Evolutionary conservation across 2,113 vertebrate genomes (phyloP), one percentile per base, ranked within the genome.

Genomic region (Symphodus melops): DNA sequence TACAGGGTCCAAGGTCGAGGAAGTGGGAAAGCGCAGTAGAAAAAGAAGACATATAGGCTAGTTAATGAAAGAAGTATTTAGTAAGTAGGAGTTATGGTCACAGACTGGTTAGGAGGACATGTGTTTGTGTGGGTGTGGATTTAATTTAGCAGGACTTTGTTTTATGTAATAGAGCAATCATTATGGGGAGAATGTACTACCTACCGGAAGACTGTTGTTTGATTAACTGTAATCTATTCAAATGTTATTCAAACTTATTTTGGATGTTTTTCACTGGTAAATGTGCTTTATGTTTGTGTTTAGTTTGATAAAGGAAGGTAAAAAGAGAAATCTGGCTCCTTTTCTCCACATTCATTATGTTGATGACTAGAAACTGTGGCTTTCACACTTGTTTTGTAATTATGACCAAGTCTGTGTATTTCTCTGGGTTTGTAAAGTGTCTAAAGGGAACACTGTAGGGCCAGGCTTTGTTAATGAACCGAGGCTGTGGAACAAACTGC

Each of bases 1-100:
- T 95, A 95, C 93, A 94, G 92, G 90, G 93, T 94, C 94, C 95
- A 84, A 92, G 92, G 91, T 91, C 86, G 90, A 91, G 91, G 86
- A 93, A 88, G 90, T 89, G 86, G 83, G 90, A 83, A 89, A 17
- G 84, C 77, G 90, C 86, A 86, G 91, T 91, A 93, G 90, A 94
- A 93, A 94, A 92, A 94, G 91, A 93, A 93, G 90, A 95, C 93
- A 94, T 90, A 94, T 86, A 91, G 84, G 86, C 92, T 88, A 92
- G 91, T 93, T 93, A 92, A 93, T 94, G 92, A 94, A 81, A 93
- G 72, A 93, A 91, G 88, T 88, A 84, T 86, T 88, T 86, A 74
- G 75, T 82, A 88, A 82, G 69, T 73, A 82, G 85, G 87, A 85
- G 79, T 88, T 83, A 75, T 86, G 84, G 90, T 90, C 82, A 88